Base-by-base conservation (phyloP, 2,888 invertebrate species). In the Atherix ibis region DNA sequence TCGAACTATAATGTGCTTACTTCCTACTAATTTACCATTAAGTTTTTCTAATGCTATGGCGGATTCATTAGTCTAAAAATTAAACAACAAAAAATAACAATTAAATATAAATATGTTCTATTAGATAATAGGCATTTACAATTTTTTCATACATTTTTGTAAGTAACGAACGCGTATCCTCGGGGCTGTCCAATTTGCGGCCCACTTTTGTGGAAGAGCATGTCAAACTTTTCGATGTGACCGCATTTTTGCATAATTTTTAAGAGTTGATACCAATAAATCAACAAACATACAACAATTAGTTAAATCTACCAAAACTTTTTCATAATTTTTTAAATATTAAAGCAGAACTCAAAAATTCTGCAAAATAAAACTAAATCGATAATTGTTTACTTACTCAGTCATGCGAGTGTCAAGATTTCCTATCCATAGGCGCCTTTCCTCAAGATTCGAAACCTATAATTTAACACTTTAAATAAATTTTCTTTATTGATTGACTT, bases 201-300 rank as follows among this genome's bases (percentile, higher is more conserved):
- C 45, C 92, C 92, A 44, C 78, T 76, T 46, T 88, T 87, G 63
- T 92, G 89, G 59, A 89, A 91, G 46, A 94, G 73, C 65, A 91
- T 80, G 66, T 94, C 92, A 66, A 92, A 91, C 75, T 91, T 89
- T 67, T 87, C 84, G 54, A 92, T 82, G 56, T 73, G 69, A 59
- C 92, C 92, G 72, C 83, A 81, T 73, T 82, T 81, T 75, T 91
- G 88, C 66, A 88, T 73, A 67, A 92, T 75, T 84, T 92, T 92
- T 66, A 94, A 70, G 70, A 94, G 76, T 74, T 88, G 81, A 77
- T 77, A 88, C 87, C 87, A 69, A 77, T 83, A 76, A 44, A 42
- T 43, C 43, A 39, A 37, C 43, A 42, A 18, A 36, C 16, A 36
- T n/a, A n/a, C n/a, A n/a, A n/a, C n/a, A n/a, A n/a, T n/a, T n/a